phyloP scores from a whole-genome alignment of 2,797 vertebrate species.

The Melopsittacus undulatus region DNA sequence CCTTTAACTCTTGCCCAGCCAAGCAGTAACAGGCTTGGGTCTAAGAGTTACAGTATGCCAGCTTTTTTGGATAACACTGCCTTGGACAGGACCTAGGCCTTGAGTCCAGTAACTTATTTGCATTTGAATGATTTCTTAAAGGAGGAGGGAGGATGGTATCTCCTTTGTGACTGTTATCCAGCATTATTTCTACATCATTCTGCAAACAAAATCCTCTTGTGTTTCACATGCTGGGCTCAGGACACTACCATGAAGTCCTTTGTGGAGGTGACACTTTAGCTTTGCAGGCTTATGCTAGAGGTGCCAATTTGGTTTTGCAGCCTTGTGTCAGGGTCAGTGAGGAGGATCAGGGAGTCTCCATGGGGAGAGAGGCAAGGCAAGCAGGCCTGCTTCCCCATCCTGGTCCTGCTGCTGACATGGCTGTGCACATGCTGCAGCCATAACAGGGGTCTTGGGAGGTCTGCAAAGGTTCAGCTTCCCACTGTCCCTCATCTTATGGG shows the following conservation, averaged over 20 bases:
- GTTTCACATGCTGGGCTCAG: neutral
- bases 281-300: neutral
- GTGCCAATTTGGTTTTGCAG: neutral
- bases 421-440: rapidly evolving
- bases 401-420: neutral
- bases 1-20: neutral
- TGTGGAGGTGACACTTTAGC: neutral
- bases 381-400: neutral
- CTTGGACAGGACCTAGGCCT: neutral
- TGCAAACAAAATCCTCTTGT: neutral
- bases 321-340: neutral
- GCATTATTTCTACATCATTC: slow-evolving; percentile 33
- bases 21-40: neutral
- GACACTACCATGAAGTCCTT: neutral
- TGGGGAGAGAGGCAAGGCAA: neutral
- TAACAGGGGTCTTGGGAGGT: neutral
- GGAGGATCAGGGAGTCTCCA: neutral
- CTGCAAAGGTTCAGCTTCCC: neutral
- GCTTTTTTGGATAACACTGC: neutral
- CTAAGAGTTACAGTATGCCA: neutral
- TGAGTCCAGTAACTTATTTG: slow-evolving; percentile 10
- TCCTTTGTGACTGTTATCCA: slow-evolving; percentile 27
- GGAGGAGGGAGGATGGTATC: neutral
- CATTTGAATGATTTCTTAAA: slow-evolving; percentile 37
- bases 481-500: neutral